A percentile compares a stretch with the other conserved stretches of the same genome.
Conservation (phyloP, 2,888 invertebrate species). For the Tachina fera region DNA sequence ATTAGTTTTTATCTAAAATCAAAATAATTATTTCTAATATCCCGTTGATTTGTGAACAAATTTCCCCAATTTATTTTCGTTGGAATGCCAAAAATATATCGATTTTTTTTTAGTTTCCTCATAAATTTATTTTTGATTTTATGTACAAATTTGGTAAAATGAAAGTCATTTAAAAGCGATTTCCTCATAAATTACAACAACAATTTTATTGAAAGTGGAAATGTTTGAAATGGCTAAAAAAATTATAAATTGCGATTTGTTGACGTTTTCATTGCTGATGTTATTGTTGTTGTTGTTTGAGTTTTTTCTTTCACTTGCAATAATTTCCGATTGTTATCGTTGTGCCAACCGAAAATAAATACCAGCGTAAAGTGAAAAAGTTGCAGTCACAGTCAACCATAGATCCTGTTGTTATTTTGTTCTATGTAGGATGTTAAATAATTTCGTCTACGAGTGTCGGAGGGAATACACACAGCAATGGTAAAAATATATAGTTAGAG, state of each 20-base stretch:
- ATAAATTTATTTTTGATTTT: slow-evolving; percentile 35
- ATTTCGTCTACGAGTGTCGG: not conserved
- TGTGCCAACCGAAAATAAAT: slow-evolving; percentile 34
- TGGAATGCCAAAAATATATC: not conserved
- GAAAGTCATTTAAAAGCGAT: slow-evolving; percentile 56
- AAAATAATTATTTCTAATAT: not conserved
- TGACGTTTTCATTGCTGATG: slow-evolving; percentile 14
- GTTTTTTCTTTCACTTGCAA: slow-evolving; percentile 43
- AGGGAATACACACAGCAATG: not conserved
- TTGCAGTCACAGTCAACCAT: too few relatives aligned
- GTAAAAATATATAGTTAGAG: not conserved
- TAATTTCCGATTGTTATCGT: slow-evolving; percentile 67
- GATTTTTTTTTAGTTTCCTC: not conserved
- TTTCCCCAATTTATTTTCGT: not conserved
- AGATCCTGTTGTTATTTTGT: slow-evolving; percentile 9
- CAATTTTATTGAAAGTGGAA: slow-evolving; percentile 10
- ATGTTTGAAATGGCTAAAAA: slow-evolving; percentile 7
- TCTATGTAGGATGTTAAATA: slow-evolving; percentile 12
- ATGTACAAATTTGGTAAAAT: slow-evolving; percentile 14
- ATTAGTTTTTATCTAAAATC: not conserved
- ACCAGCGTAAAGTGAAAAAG: slow-evolving; percentile 8
- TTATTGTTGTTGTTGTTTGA: slow-evolving; percentile 9
- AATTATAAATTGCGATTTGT: slow-evolving; percentile 18
- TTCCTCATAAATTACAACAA: slow-evolving; percentile 45
- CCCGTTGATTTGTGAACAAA: not conserved